Percentiles rank a stretch among this genome's conserved stretches.
Evolutionary conservation across 2,113 vertebrate genomes (phyloP).

Genomic region (Phrynosoma blainvillii): DNA sequence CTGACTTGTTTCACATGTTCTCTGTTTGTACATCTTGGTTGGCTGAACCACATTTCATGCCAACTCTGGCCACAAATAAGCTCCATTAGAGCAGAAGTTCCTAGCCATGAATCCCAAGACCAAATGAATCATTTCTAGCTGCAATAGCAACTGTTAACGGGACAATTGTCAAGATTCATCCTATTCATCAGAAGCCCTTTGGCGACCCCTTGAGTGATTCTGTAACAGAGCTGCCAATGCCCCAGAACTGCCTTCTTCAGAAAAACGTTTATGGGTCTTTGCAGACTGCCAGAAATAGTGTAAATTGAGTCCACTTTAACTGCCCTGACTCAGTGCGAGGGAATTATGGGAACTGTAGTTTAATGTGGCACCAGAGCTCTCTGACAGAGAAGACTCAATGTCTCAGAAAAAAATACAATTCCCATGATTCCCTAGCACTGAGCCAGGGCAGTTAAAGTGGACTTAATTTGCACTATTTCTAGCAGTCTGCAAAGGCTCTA

Average conservation of each 20-base stretch:
- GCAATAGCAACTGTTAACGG: background rate
- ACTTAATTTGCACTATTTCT: too few relatives aligned
- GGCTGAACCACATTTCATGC: background rate
- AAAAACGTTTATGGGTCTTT: background rate
- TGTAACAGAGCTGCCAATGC: too few relatives aligned
- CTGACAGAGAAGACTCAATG: too few relatives aligned
- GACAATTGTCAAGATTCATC: background rate
- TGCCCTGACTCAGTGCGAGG: too few relatives aligned
- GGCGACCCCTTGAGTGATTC: background rate
- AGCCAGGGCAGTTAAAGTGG: too few relatives aligned
- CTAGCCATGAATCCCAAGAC: background rate
- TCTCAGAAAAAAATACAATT: too few relatives aligned
- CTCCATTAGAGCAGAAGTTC: background rate
- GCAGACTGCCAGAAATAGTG: too few relatives aligned
- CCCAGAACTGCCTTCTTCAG: background rate
- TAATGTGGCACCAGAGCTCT: too few relatives aligned
- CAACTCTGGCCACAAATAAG: background rate
- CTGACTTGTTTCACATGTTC: background rate
- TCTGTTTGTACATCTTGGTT: background rate
- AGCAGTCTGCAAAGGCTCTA: background rate
- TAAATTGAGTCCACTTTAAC: too few relatives aligned
- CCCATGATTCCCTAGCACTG: too few relatives aligned
- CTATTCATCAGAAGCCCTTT: background rate
- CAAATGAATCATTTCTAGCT: background rate
- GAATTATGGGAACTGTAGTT: too few relatives aligned